Base-by-base conservation (phyloP, 1,140 invertebrate species). In the Augochlora pura region DNA sequence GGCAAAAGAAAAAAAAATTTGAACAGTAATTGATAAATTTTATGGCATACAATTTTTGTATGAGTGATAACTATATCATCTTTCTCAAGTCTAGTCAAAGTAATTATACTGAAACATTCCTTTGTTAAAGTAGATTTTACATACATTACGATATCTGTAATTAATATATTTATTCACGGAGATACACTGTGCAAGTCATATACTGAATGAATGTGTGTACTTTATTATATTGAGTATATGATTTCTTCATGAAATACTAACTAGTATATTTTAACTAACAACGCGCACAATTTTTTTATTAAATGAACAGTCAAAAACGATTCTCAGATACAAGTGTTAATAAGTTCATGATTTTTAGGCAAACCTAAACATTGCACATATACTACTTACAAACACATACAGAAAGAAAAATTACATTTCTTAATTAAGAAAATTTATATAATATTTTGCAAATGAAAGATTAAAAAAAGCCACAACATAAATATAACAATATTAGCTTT, bases 71-170 rank as follows among this genome's bases (percentile, higher is more conserved):
- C 39, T 81, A 54, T 39, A 67, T 85, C 66, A 75, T 77, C 75
- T 86, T 85, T 79, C 39, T 73, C 46, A 81, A 80, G 54, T 90
- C 88, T 90, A 90, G 87, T 90, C 88, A 88, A 85, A 74, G 72
- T 82, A 78, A 81, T 62, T 82, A 39, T 81, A 62, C 83, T 75
- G 32, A 49, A 52, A 76, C 60, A 68, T 86, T 67, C 39, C 69
- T 63, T 69, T 54, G 62, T 67, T 25, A 25, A 63, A 62, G 23
- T 76, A 73, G 49, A 68, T 74, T 64, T 81, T 77, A 77, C 39
- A 74, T 74, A 38, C 21, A 60, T 25, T n/a, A 64, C 25, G 71
- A 63, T 21, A 27, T 64, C 21, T 63, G 18, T 39, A 39, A 76
- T 38, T 39, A 25, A 65, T 49, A 64, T 77, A 65, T 64, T 77